phyloP scores from a whole-genome alignment of 2,113 vertebrate genomes.

The Tychaedon coryphoeus region DNA sequence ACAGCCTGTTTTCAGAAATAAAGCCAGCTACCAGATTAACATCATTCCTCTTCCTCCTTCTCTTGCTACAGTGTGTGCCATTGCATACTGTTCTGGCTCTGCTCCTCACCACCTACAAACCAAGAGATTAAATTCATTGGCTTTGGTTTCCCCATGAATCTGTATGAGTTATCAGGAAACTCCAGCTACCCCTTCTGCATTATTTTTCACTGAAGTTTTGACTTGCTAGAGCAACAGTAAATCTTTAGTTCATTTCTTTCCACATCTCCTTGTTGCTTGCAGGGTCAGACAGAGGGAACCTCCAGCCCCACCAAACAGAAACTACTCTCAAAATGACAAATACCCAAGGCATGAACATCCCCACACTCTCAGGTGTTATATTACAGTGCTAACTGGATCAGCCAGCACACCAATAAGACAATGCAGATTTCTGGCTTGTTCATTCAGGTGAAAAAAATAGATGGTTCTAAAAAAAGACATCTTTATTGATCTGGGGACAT shows the following conservation, averaged over 20 bases:
- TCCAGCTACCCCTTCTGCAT: neutral
- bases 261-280: neutral
- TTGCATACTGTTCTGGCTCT: neutral
- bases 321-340: constrained; percentile 21
- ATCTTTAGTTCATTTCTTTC: constrained; percentile 43
- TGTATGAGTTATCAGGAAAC: constrained; percentile 23
- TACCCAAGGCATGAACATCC: neutral
- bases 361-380: neutral
- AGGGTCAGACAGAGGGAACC: constrained; percentile 8
- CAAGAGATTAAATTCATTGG: constrained; percentile 24
- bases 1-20: neutral
- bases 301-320: neutral
- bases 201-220: constrained; percentile 34
- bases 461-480: neutral
- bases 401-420: neutral
- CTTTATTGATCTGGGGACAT: neutral
- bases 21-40: neutral
- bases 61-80: neutral
- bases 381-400: neutral
- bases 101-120: constrained; percentile 5
- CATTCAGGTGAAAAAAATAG: neutral
- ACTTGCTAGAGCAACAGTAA: neutral
- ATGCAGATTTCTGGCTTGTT: neutral
- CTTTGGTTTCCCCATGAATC: constrained; percentile 5
- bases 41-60: neutral